These are phyloP conservation scores for Calliphora vomitoria DNA, from an alignment of 2,888 invertebrate genomes.

Conservation along the genomic window DNA sequence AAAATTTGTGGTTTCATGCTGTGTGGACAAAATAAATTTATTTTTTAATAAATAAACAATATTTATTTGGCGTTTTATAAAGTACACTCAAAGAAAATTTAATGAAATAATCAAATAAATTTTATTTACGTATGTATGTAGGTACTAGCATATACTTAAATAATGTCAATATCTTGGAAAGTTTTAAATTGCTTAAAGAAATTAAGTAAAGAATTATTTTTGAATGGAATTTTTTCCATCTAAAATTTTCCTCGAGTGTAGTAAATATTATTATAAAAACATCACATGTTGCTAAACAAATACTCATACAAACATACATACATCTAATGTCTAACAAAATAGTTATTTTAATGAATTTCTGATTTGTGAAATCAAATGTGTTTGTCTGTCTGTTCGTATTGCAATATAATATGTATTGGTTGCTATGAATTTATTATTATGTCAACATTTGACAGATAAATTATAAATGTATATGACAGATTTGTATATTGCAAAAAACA, in stretches of 20 bases:
- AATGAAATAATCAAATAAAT: no score
- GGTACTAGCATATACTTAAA: no score
- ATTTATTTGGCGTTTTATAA: neutral
- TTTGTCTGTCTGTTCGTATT: neutral
- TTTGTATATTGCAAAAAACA: neutral
- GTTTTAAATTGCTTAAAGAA: no score
- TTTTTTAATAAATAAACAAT: neutral
- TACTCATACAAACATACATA: neutral
- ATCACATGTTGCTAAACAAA: conserved; percentile 13
- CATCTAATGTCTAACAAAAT: conserved; percentile 10
- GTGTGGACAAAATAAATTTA: conserved; percentile 4
- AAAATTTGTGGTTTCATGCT: conserved; percentile 11
- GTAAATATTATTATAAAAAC: neutral
- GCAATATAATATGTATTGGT: neutral
- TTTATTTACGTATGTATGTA: no score
- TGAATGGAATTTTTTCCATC: no score
- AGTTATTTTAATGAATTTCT: conserved; percentile 15
- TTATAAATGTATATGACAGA: conserved; percentile 35
- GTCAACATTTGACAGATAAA: conserved; percentile 35
- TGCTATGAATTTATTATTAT: conserved; percentile 32
- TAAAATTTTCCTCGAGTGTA: neutral
- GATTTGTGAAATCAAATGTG: neutral
- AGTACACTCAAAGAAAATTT: neutral
- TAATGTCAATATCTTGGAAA: no score
- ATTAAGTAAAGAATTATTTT: no score